phyloP scores from a whole-genome alignment of 2,797 vertebrate genomes.

The Microhierax caerulescens region DNA sequence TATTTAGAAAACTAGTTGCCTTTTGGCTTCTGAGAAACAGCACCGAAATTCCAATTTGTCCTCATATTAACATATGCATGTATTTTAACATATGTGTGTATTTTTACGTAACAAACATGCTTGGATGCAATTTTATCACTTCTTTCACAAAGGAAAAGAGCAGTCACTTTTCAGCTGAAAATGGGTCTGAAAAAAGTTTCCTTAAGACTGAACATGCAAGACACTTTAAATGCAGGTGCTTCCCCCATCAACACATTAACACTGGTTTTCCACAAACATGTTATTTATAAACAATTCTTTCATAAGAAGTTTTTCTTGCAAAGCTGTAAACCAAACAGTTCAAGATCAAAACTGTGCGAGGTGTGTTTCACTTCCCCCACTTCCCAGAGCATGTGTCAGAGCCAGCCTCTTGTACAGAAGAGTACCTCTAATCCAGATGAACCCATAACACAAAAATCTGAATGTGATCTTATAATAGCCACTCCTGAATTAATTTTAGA shows the following conservation, averaged over 20 bases:
- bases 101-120: not conserved
- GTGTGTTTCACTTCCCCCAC: not conserved
- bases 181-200: not conserved
- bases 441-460: not conserved
- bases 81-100: not conserved
- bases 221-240: not conserved
- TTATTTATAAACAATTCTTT: not conserved
- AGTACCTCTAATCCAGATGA: not conserved
- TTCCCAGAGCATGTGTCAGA: not conserved
- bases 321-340: not conserved
- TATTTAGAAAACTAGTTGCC: not conserved
- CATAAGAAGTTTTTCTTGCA: not conserved
- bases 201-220: not conserved
- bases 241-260: not conserved
- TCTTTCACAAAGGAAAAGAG: not conserved
- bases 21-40: not conserved
- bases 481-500: not conserved
- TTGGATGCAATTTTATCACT: not conserved
- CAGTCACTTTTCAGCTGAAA: not conserved
- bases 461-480: not conserved
- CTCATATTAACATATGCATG: not conserved
- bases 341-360: not conserved
- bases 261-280: not conserved
- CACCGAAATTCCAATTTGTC: not conserved
- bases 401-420: accelerated